Percentiles rank a stretch among this genome's conserved stretches.
Conservation (phyloP, 92 coral and sea anemone species). For the Phenganax subtilis region DNA sequence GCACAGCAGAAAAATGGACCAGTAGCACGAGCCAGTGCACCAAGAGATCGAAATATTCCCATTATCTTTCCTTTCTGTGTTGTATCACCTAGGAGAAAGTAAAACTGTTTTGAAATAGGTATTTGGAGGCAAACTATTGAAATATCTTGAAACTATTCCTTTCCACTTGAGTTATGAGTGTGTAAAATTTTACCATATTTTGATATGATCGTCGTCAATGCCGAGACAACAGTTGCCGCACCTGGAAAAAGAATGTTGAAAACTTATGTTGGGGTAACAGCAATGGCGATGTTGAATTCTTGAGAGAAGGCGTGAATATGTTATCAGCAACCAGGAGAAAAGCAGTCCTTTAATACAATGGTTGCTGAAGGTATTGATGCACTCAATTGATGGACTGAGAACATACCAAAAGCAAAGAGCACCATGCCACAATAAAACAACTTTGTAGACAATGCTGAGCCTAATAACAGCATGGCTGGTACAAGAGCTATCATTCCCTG, state of each 20-base stretch:
- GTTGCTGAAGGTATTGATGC: no score
- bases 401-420: slow-evolving; percentile 77
- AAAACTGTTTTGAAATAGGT: slow-evolving; percentile 5
- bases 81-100: slow-evolving; percentile 48
- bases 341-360: no score
- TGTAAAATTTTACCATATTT: slow-evolving; percentile 61
- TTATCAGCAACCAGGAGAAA: no score
- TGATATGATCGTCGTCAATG: slow-evolving; percentile 75
- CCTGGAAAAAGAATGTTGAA: slow-evolving; percentile 48
- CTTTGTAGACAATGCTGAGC: slow-evolving; percentile 66
- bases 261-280: background rate
- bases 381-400: background rate
- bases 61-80: slow-evolving; percentile 91
- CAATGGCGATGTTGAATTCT: background rate
- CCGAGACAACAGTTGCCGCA: slow-evolving; percentile 87
- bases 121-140: background rate
- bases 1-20: slow-evolving; percentile 87
- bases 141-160: background rate
- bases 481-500: slow-evolving; percentile 91
- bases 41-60: slow-evolving; percentile 95
- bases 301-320: no score
- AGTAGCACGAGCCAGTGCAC: slow-evolving; percentile 89
- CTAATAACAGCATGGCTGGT: slow-evolving; percentile 88
- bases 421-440: slow-evolving; percentile 72
- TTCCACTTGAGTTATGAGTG: background rate